Percentiles rank a stretch among this genome's conserved stretches.
Conservation (phyloP, 1,140 invertebrate species). For the Nilaparvata lugens region DNA sequence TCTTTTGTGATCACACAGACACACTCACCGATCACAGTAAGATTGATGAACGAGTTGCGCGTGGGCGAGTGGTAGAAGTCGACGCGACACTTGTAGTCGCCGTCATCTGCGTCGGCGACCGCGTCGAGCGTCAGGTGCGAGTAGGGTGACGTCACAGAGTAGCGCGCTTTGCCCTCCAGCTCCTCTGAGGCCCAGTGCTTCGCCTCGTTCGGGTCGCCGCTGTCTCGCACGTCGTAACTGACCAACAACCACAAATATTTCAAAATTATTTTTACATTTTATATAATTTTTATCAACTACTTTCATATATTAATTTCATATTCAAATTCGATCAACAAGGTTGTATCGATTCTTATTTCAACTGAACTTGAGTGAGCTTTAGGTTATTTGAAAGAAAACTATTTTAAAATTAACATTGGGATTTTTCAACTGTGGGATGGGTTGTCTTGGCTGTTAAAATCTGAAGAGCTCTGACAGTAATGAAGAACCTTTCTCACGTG, state of each 20-base stretch:
- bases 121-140: neutral
- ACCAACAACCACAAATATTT: too few relatives aligned
- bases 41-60: conserved; percentile 73
- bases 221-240: neutral
- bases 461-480: too few relatives aligned
- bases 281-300: neutral
- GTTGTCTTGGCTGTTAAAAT: too few relatives aligned
- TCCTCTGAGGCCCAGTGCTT: neutral
- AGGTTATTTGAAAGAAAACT: too few relatives aligned
- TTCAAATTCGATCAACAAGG: neutral
- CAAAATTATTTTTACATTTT: neutral
- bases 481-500: too few relatives aligned
- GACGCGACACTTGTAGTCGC: conserved; percentile 78
- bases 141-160: neutral
- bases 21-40: conserved; percentile 81
- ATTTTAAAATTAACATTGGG: too few relatives aligned
- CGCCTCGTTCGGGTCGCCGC: neutral
- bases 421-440: too few relatives aligned
- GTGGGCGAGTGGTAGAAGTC: conserved; percentile 85
- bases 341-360: neutral
- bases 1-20: too few relatives aligned
- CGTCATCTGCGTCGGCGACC: conserved; percentile 55
- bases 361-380: neutral
- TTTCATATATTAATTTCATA: neutral
- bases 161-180: neutral